These are phyloP conservation scores for Tetropium fuscum DNA, from an alignment of 2,888 invertebrate genomes.

Conservation along the genomic window DNA sequence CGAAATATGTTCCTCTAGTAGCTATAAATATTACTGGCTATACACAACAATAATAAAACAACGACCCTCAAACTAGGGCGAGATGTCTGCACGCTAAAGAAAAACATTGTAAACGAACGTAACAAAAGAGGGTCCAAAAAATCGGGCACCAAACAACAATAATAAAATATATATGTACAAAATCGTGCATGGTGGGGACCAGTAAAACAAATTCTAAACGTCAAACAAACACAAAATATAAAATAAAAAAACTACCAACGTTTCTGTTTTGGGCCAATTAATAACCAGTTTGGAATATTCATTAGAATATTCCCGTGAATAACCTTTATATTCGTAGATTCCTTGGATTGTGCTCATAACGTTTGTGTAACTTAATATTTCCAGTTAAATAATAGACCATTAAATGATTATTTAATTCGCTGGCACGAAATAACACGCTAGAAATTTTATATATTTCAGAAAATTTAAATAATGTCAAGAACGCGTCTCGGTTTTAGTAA, in stretches of 20 bases:
- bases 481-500: conserved; percentile 11
- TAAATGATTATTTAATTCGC: conserved; percentile 11
- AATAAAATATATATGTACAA: conserved; percentile 46
- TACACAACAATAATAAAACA: conserved; percentile 38
- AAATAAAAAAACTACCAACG: not conserved
- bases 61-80: conserved; percentile 30
- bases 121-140: conserved; percentile 47
- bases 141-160: conserved; percentile 46
- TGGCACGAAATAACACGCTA: not conserved
- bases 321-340: not conserved
- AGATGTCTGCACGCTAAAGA: conserved; percentile 48
- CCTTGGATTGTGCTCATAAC: not conserved
- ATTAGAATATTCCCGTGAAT: not conserved
- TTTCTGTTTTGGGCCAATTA: not conserved
- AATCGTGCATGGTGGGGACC: conserved; percentile 49
- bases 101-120: conserved; percentile 40
- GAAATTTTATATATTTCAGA: conserved; percentile 7
- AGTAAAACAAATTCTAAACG: conserved; percentile 65
- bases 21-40: conserved; percentile 38
- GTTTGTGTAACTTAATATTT: not conserved
- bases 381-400: conserved; percentile 1
- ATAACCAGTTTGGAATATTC: not conserved
- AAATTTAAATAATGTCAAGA: conserved; percentile 18
- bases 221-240: conserved; percentile 20
- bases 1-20: conserved; percentile 17